Percentiles rank a stretch among this genome's conserved stretches.
These are phyloP conservation scores for Nasonia giraulti DNA, from an alignment of 1,140 invertebrate species.

Conservation along the genomic window DNA sequence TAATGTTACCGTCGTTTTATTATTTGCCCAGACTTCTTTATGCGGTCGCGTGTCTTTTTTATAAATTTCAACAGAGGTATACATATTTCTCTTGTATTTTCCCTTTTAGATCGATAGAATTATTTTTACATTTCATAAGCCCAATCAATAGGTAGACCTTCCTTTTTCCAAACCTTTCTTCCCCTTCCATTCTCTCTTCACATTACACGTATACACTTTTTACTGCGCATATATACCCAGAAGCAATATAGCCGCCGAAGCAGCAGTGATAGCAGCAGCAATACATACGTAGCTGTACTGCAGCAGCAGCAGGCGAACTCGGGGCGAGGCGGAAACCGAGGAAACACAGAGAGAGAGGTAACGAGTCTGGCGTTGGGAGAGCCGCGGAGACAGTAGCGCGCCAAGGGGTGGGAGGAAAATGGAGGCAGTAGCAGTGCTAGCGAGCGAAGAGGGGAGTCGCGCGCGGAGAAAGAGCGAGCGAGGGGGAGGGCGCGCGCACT, in stretches of 20 bases:
- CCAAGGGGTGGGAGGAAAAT: slow-evolving; percentile 30
- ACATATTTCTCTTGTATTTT: background rate
- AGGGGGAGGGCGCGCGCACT: slow-evolving; percentile 54
- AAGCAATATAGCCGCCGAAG: background rate
- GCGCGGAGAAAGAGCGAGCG: slow-evolving; percentile 36
- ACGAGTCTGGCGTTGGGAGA: slow-evolving; percentile 40
- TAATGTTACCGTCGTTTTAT: too few species aligned
- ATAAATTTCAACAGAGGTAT: too few species aligned
- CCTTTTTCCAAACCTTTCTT: background rate
- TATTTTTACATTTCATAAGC: background rate
- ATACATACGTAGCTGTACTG: slow-evolving; percentile 1
- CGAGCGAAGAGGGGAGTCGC: slow-evolving; percentile 8
- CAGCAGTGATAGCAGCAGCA: background rate
- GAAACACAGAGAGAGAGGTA: slow-evolving; percentile 25
- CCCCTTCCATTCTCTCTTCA: background rate
- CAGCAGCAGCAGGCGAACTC: background rate
- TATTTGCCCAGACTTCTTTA: too few species aligned
- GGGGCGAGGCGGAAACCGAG: slow-evolving; percentile 5
- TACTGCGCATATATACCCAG: background rate
- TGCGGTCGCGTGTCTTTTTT: too few species aligned
- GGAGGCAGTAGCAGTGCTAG: slow-evolving; percentile 11
- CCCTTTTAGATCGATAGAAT: background rate
- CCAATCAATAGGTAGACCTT: background rate
- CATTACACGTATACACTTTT: background rate
- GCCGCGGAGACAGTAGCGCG: slow-evolving; percentile 22